phyloP scores from a whole-genome alignment of 2,113 vertebrate genomes.

The Cyanoramphus novaezelandiae region DNA sequence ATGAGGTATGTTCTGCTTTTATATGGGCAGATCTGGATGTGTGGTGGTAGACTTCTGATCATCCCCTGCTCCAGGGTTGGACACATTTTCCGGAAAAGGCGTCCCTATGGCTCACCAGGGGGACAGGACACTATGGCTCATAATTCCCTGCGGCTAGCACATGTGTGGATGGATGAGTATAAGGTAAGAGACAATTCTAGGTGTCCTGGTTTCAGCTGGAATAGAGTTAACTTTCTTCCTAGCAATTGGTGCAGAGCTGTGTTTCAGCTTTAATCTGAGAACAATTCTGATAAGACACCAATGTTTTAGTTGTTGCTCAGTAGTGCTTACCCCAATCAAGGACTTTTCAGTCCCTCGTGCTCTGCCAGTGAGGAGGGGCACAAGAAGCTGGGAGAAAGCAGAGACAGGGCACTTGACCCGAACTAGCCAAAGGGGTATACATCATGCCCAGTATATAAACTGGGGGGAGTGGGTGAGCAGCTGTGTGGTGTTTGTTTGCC shows the following conservation, averaged over 20 bases:
- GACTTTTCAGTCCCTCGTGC: neutral
- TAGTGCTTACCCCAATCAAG: neutral
- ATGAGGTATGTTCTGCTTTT: neutral
- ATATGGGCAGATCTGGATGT: slow-evolving; percentile 94
- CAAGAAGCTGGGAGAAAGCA: neutral
- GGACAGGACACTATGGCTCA: slow-evolving; percentile 97
- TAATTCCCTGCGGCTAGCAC: slow-evolving; percentile 90
- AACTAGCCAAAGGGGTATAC: neutral
- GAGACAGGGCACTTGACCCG: neutral
- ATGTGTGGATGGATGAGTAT: slow-evolving; percentile 97
- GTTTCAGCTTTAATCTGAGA: neutral
- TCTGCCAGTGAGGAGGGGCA: neutral
- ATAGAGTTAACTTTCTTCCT: neutral
- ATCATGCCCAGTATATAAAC: neutral
- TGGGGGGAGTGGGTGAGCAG: neutral
- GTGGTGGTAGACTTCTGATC: slow-evolving; percentile 90
- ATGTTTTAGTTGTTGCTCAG: neutral
- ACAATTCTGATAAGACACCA: neutral
- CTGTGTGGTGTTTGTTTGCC: neutral
- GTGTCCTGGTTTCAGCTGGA: neutral
- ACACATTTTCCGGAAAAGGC: slow-evolving; percentile 95
- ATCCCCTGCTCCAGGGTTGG: slow-evolving; percentile 95
- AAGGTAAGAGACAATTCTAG: slow-evolving; percentile 77
- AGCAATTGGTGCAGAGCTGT: neutral
- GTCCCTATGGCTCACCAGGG: slow-evolving; percentile 92